Conservation (phyloP, 2,797 vertebrate species). For the Acomys russatus region DNA sequence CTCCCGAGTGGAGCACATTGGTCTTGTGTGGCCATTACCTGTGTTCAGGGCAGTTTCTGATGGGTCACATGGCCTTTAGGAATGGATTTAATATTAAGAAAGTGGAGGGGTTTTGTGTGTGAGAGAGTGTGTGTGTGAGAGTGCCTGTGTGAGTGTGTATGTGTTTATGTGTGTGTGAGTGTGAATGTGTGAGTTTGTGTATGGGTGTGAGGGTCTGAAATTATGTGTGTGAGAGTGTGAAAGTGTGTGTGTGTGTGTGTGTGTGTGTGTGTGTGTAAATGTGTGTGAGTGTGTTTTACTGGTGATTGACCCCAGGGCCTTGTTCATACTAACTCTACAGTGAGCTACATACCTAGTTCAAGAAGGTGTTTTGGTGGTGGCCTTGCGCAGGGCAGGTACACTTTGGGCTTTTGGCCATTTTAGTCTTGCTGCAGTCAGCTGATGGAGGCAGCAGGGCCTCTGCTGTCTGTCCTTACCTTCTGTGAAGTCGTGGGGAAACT, state of each 20-base stretch:
- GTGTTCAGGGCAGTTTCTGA: background rate
- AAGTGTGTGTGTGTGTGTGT: background rate
- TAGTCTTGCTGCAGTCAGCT: background rate
- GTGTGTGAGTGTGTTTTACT: background rate
- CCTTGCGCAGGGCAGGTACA: accelerated
- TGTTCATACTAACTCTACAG: background rate
- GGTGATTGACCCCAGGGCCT: background rate
- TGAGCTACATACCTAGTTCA: background rate
- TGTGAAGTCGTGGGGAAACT: background rate
- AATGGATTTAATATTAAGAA: background rate
- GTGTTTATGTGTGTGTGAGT: background rate
- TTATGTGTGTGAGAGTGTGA: background rate
- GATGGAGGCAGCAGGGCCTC: background rate
- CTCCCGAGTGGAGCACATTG: background rate
- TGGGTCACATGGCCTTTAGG: background rate
- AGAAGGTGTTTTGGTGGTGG: background rate
- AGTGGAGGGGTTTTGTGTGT: background rate
- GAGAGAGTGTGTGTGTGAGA: background rate
- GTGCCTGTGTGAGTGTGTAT: background rate
- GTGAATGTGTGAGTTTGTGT: no score
- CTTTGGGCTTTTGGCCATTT: background rate
- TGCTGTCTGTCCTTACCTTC: no score
- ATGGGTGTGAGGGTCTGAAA: background rate
- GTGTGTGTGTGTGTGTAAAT: background rate
- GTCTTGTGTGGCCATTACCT: background rate